These are phyloP conservation scores for Petrolisthes cinctipes DNA, from an alignment of 2,888 invertebrate genomes.

Conservation along the genomic window DNA sequence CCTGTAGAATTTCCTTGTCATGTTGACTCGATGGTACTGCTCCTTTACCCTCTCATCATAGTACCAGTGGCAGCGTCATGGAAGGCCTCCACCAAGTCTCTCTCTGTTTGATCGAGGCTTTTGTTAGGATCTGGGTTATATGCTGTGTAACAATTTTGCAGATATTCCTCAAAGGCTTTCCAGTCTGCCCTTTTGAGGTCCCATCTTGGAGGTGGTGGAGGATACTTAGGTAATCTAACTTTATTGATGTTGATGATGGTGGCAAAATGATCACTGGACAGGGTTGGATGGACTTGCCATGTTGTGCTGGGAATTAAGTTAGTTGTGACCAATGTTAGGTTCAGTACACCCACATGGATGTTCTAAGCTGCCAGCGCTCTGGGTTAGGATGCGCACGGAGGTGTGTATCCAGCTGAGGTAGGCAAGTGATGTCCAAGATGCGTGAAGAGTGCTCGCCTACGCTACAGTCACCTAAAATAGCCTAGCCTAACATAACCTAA, in stretches of 20 bases:
- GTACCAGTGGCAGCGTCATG: not conserved
- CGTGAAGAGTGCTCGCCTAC: too few relatives aligned
- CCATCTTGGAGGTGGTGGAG: not conserved
- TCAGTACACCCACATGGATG: not conserved
- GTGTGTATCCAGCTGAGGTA: too few relatives aligned
- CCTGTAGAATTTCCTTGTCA: not conserved
- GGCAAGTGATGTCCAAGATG: too few relatives aligned
- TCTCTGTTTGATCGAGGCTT: not conserved
- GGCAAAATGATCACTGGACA: not conserved
- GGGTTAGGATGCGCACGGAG: too few relatives aligned
- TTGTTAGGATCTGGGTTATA: not conserved
- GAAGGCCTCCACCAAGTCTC: not conserved
- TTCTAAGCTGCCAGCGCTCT: too few relatives aligned
- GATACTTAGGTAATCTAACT: not conserved
- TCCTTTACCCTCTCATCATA: not conserved
- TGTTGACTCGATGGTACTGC: not conserved
- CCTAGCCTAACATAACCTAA: too few relatives aligned
- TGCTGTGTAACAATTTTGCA: not conserved
- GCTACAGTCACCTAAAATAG: too few relatives aligned
- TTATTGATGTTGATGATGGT: not conserved
- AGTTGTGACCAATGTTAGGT: not conserved
- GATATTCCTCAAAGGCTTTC: not conserved
- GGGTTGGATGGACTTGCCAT: not conserved
- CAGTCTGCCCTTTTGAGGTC: not conserved
- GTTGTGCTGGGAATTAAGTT: not conserved